A percentile compares a stretch with the other conserved stretches of the same genome.
phyloP scores from a whole-genome alignment of 2,888 invertebrate genomes.

The Pollenia griseotomentosa region DNA sequence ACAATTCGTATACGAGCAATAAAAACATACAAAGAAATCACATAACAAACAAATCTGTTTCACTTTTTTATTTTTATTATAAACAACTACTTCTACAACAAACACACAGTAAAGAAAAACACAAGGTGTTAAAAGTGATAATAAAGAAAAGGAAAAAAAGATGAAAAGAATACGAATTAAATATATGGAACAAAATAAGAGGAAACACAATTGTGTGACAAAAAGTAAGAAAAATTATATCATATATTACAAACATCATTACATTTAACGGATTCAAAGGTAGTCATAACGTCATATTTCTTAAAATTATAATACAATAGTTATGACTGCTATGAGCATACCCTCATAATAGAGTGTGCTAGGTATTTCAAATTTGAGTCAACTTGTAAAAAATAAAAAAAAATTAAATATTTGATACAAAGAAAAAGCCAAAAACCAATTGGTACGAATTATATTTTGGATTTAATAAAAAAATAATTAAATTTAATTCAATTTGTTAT shows the following conservation, averaged over 20 bases:
- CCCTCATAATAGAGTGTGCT: too few species aligned
- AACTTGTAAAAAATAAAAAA: too few species aligned
- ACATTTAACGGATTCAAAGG: not conserved
- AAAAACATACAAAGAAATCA: constrained; percentile 8
- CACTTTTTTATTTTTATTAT: not conserved
- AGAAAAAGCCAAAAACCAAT: too few species aligned
- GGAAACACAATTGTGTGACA: constrained; percentile 33
- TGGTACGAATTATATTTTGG: too few species aligned
- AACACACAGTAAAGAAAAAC: not conserved
- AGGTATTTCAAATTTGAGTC: too few species aligned
- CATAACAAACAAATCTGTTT: not conserved
- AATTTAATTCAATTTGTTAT: too few species aligned
- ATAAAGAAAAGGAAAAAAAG: not conserved
- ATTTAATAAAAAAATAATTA: too few species aligned
- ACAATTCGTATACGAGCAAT: not conserved
- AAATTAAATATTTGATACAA: too few species aligned
- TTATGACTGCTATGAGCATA: too few species aligned
- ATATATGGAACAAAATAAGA: constrained; percentile 22
- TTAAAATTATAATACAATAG: too few species aligned
- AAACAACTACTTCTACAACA: constrained; percentile 23
- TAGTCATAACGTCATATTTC: too few species aligned
- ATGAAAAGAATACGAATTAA: constrained; percentile 1
- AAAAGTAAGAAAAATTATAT: constrained; percentile 6
- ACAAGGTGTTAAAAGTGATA: constrained; percentile 27
- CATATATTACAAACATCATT: not conserved